These are phyloP conservation scores for Eristalis arbustorum DNA, from an alignment of 2,888 invertebrate species.

Conservation along the genomic window DNA sequence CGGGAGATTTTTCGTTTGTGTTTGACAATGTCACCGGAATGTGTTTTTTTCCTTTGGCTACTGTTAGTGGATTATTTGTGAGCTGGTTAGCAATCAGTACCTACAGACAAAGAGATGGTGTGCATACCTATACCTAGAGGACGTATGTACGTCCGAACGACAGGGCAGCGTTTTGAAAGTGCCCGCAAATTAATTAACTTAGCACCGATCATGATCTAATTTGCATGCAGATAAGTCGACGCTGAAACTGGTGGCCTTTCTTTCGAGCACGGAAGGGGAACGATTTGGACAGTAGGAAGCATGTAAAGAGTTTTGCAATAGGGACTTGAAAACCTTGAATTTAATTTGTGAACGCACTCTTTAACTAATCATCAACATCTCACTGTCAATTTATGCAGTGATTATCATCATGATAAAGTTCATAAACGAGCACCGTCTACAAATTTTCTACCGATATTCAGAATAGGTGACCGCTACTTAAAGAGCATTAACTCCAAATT, in stretches of 20 bases:
- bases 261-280: not conserved
- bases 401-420: too few species aligned
- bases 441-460: too few species aligned
- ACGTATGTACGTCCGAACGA: not conserved
- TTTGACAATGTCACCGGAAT: slow-evolving; percentile 43
- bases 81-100: slow-evolving; percentile 4
- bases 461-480: too few species aligned
- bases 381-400: too few species aligned
- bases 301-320: too few species aligned
- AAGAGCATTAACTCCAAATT: too few species aligned
- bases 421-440: too few species aligned
- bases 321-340: too few species aligned
- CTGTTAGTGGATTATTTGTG: slow-evolving; percentile 13
- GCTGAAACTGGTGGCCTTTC: not conserved
- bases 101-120: not conserved
- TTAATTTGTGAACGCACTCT: too few species aligned
- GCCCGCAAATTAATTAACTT: slow-evolving; percentile 58
- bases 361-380: too few species aligned
- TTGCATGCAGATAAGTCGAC: slow-evolving; percentile 45
- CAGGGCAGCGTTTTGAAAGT: not conserved
- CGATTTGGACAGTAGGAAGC: too few species aligned
- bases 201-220: slow-evolving; percentile 42
- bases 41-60: slow-evolving; percentile 1
- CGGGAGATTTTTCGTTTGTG: slow-evolving; percentile 35
- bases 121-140: not conserved